Conservation (phyloP, 2,888 invertebrate genomes). For the Herminia tarsipennalis region DNA sequence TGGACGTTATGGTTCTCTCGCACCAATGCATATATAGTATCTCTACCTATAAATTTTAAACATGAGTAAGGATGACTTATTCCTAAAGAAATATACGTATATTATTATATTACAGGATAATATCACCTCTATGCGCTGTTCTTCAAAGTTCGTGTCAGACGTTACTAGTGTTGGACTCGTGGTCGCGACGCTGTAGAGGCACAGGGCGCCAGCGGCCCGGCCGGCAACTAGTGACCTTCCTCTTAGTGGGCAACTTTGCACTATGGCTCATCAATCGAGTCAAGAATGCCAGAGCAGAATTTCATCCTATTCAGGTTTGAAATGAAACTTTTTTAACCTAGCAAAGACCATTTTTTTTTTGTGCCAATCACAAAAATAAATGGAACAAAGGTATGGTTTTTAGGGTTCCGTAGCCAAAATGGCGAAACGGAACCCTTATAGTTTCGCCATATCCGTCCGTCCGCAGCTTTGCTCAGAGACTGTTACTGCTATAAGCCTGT, state of each 20-base stretch:
- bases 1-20: no score
- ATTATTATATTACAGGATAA: constrained; percentile 57
- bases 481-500: no score
- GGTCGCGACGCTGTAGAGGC: constrained; percentile 85
- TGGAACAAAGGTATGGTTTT: no score
- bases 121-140: constrained; percentile 81
- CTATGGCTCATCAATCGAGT: constrained; percentile 89
- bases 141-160: constrained; percentile 88
- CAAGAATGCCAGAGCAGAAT: constrained; percentile 88
- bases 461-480: no score
- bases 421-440: no score
- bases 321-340: no score
- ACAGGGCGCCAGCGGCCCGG: constrained; percentile 82
- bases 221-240: constrained; percentile 89
- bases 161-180: constrained; percentile 83
- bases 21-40: no score
- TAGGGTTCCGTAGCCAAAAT: no score
- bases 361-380: background rate
- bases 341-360: background rate
- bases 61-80: background rate
- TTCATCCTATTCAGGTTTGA: constrained; percentile 87
- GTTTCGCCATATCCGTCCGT: no score
- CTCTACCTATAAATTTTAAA: no score
- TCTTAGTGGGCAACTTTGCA: constrained; percentile 87
- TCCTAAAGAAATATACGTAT: background rate